A percentile compares a stretch with the other conserved stretches of the same genome.
Evolutionary conservation across 2,797 vertebrate genomes (phyloP).

Genomic region (Fistularia commersonii): DNA sequence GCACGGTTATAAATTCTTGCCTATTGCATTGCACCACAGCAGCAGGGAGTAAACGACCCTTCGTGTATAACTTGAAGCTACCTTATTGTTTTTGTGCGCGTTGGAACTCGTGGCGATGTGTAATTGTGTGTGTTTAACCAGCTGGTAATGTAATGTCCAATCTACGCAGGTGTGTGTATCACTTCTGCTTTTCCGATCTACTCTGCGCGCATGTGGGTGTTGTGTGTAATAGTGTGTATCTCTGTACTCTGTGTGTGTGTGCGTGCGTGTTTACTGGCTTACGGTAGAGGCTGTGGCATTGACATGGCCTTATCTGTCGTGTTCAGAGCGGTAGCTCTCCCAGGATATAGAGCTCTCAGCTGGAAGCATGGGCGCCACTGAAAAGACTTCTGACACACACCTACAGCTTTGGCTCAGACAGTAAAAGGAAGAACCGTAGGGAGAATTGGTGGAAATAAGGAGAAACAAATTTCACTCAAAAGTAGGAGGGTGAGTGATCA

Average conservation of each 20-base stretch:
- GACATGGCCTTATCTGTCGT: conserved; percentile 64
- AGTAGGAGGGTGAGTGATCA: conserved; percentile 13
- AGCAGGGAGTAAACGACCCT: no score
- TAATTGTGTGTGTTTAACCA: conserved; percentile 5
- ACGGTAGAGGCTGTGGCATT: conserved; percentile 44
- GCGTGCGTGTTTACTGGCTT: conserved; percentile 22
- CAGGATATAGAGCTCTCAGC: conserved; percentile 54
- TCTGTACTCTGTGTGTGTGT: background rate
- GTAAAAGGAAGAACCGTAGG: conserved; percentile 29
- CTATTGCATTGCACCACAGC: no score
- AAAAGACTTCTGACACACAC: conserved; percentile 65
- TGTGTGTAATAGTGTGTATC: conserved; percentile 7
- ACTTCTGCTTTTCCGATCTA: conserved; percentile 14
- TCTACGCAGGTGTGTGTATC: no score
- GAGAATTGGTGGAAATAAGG: conserved; percentile 41
- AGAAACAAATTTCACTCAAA: conserved; percentile 37
- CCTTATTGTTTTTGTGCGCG: no score
- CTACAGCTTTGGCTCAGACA: conserved; percentile 48
- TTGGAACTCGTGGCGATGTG: no score
- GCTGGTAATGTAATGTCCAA: conserved; percentile 8
- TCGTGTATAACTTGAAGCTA: no score
- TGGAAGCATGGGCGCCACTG: conserved; percentile 48
- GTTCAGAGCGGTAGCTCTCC: conserved; percentile 65
- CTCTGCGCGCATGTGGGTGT: conserved; percentile 40
- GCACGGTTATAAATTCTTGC: background rate